phyloP scores from a whole-genome alignment of 2,797 vertebrate genomes.

The Sebastes iracundus region DNA sequence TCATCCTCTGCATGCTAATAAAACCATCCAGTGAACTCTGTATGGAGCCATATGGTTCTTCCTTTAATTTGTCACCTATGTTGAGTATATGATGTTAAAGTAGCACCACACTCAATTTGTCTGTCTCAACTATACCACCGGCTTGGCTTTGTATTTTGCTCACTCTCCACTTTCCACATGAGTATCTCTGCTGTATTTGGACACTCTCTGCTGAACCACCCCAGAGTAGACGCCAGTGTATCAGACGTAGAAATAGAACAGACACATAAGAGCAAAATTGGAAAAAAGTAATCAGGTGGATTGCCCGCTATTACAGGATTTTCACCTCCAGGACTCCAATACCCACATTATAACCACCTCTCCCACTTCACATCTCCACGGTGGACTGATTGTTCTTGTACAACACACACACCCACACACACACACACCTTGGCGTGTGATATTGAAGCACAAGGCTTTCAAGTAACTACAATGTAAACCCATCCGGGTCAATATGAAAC shows the following conservation, averaged over 20 bases:
- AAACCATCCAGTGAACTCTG: not conserved
- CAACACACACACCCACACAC: not conserved
- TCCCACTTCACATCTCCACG: conserved; percentile 24
- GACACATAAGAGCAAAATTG: not conserved
- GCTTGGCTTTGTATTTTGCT: not conserved
- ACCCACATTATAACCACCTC: conserved; percentile 7
- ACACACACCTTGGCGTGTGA: no score
- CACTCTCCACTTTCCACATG: not conserved
- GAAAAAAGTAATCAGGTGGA: not conserved
- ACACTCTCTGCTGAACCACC: not conserved
- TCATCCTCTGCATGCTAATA: not conserved
- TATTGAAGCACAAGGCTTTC: no score
- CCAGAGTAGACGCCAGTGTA: not conserved
- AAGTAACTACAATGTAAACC: no score
- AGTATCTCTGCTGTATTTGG: not conserved
- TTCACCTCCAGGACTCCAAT: not conserved
- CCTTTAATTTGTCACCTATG: not conserved
- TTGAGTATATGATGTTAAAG: not conserved
- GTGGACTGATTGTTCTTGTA: conserved; percentile 11
- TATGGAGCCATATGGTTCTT: not conserved
- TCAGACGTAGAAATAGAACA: not conserved
- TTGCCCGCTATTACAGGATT: not conserved
- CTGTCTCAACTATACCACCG: not conserved
- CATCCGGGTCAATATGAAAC: no score
- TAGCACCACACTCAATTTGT: not conserved